phyloP scores from a whole-genome alignment of 2,888 invertebrate genomes.

The Chaetogeoica ovagalla region DNA sequence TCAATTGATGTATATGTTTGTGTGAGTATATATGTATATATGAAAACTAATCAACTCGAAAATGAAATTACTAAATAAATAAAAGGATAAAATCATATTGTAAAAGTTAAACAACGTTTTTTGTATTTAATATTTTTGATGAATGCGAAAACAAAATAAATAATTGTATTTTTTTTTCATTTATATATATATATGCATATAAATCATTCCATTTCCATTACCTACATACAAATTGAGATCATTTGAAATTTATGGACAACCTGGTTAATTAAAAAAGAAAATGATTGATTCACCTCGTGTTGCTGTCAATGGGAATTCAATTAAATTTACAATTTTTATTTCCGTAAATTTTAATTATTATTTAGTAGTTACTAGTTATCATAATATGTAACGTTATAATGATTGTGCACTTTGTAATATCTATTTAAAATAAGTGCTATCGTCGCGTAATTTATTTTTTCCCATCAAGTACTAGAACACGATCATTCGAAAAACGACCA shows the following conservation, averaged over 20 bases:
- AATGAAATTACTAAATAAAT: no score
- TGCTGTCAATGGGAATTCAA: constrained; percentile 4
- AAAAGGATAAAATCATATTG: no score
- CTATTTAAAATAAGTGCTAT: no score
- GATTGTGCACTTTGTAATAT: background rate
- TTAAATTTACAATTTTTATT: constrained; percentile 23
- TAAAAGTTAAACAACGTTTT: no score
- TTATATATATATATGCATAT: no score
- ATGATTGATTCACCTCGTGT: background rate
- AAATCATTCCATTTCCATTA: background rate
- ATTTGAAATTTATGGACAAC: background rate
- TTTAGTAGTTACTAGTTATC: constrained; percentile 11
- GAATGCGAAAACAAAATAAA: no score
- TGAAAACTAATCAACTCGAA: no score
- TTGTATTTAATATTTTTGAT: no score
- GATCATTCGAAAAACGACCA: background rate
- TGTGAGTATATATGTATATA: no score
- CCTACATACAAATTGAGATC: background rate
- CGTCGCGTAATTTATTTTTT: background rate
- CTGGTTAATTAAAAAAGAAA: constrained; percentile 14
- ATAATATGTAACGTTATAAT: background rate
- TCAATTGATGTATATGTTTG: no score
- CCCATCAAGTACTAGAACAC: background rate
- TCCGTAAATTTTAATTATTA: constrained; percentile 29
- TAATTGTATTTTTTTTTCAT: no score